Conservation (phyloP, 2,888 invertebrate species). For the Drosophila tripunctata region DNA sequence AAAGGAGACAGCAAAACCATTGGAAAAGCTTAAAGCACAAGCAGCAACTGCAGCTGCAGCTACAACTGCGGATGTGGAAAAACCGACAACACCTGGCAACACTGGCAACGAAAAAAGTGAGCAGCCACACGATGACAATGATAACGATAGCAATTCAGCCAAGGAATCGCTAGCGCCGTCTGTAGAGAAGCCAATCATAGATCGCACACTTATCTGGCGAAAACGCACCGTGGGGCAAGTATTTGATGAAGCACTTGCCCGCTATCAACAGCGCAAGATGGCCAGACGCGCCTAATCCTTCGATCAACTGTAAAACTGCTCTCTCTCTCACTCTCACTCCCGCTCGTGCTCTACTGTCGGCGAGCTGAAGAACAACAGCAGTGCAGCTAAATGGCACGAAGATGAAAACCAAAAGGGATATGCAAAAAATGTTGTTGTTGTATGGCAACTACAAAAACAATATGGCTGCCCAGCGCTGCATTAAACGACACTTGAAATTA, state of each 20-base stretch:
- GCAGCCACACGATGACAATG: background rate
- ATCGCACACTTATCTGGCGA: slow-evolving; percentile 87
- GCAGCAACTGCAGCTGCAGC: no score
- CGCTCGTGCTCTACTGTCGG: no score
- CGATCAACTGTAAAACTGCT: no score
- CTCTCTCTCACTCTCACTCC: no score
- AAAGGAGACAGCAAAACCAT: no score
- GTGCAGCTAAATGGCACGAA: no score
- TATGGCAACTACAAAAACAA: no score
- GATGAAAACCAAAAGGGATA: no score
- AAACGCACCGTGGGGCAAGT: slow-evolving; percentile 92
- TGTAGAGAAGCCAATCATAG: slow-evolving; percentile 34
- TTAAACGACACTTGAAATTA: slow-evolving; percentile 10
- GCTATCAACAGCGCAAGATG: slow-evolving; percentile 91
- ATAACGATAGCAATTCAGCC: background rate
- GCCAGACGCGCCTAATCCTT: slow-evolving; percentile 28
- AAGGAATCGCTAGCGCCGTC: slow-evolving; percentile 7
- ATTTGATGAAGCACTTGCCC: slow-evolving; percentile 90
- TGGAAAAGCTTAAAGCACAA: background rate
- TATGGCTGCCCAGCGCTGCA: no score
- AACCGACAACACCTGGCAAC: background rate
- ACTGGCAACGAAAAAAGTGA: no score
- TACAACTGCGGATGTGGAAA: background rate
- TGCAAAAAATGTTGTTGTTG: no score
- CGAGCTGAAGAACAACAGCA: no score